These are phyloP conservation scores for Crax fasciolata DNA, from an alignment of 2,797 vertebrate species.

Conservation along the genomic window DNA sequence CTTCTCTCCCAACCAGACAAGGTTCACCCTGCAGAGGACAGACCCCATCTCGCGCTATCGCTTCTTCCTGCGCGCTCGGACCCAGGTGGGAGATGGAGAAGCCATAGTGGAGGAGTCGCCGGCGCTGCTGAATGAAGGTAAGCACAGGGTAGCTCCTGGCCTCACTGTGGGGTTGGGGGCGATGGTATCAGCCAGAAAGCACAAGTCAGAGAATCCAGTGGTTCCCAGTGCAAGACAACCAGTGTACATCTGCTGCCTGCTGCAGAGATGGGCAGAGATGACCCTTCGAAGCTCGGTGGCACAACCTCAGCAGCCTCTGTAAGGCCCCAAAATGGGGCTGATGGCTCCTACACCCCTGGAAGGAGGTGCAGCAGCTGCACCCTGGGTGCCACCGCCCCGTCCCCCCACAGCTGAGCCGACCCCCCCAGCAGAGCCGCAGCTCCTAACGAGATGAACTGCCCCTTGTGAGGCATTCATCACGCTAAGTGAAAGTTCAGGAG, in stretches of 20 bases:
- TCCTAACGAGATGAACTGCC: constrained; percentile 25
- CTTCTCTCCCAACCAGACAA: constrained; percentile 90
- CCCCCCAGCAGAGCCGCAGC: neutral
- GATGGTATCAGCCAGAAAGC: accelerated
- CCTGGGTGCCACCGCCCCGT: neutral
- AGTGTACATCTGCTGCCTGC: neutral
- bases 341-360: accelerated
- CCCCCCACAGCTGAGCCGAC: neutral
- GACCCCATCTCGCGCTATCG: constrained; percentile 90
- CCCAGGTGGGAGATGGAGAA: constrained; percentile 91
- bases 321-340: neutral
- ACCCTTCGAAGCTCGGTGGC: neutral
- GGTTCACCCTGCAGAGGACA: constrained; percentile 86
- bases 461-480: constrained; percentile 49
- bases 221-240: neutral
- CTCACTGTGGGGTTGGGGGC: neutral
- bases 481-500: constrained; percentile 47
- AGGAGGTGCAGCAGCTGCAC: neutral
- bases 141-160: neutral
- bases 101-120: constrained; percentile 87
- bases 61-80: constrained; percentile 90
- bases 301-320: neutral
- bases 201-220: neutral
- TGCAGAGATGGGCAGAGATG: accelerated
- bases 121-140: constrained; percentile 92